Evolutionary conservation across 2,888 invertebrate genomes (phyloP), one percentile per base, ranked within the genome.

Genomic region (Xanthia icteritia): DNA sequence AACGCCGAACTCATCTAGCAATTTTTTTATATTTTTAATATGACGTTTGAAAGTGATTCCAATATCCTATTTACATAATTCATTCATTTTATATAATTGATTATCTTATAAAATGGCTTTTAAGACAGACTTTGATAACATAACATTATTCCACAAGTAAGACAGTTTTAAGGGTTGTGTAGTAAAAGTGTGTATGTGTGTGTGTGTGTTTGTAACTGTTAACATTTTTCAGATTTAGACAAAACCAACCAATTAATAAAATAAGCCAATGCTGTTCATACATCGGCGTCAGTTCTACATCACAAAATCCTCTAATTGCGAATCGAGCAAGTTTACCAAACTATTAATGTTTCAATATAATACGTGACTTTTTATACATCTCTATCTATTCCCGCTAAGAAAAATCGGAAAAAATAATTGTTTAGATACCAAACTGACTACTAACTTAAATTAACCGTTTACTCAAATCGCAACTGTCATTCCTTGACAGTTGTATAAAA

Each of bases 241-340:
- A 58, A 68, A 51, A 56, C 39, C 11, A 56, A 23, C 48, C 56
- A 75, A 48, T 65, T 48, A 48, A 48, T 23, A 20, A 48, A 48
- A 48, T 58, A 9, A 31, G 15, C 48, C 58, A 42, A 39, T 58
- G 27, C 63, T 45, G 4, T 51, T 17, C 27, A 60, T n/a, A 45
- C 11, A 45, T 76, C 27, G 23, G 1, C 23, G 56, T 65, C 45
- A 27, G 23, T 65, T 65, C 56, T 39, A 39, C 27, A 23, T 65
- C n/a, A 65, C 17, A 36, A 31, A 31, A 48, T 65, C 3, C 17
- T 27, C 23, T 75, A 48, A 48, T 75, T 75, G 56, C 63, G n/a
- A 42, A 13, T 67, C 51, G 61, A 72, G 42, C 17, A 31, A n/a
- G n/a, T n/a, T n/a, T n/a, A n/a, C n/a, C n/a, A 15, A 56, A 17